Percentiles rank a stretch among this genome's conserved stretches.
These are phyloP conservation scores for Amblyopsis hoosieri DNA, from an alignment of 2,797 vertebrate species.

Conservation along the genomic window DNA sequence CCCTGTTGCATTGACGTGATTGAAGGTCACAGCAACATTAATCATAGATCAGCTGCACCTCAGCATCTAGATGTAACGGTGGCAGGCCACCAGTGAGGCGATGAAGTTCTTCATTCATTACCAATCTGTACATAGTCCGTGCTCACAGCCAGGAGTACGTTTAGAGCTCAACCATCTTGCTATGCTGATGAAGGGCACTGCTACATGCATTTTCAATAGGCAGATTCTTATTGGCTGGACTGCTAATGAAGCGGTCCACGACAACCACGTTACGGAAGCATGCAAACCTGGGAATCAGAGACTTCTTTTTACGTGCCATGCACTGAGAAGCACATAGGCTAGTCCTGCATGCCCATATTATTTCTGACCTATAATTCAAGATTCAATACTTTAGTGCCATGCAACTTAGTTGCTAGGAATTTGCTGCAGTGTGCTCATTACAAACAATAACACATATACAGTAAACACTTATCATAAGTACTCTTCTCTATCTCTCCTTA, in stretches of 20 bases:
- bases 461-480: no score
- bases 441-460: no score
- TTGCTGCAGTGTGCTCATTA: no score
- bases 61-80: slow-evolving; percentile 6
- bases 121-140: slow-evolving; percentile 23
- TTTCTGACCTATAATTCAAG: no score
- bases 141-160: slow-evolving; percentile 25
- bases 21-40: slow-evolving; percentile 30
- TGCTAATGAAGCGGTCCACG: slow-evolving; percentile 37
- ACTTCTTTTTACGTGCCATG: background rate
- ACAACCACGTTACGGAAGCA: no score
- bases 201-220: slow-evolving; percentile 10
- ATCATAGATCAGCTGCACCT: background rate
- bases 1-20: background rate
- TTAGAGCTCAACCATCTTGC: slow-evolving; percentile 30
- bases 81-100: slow-evolving; percentile 5
- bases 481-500: no score
- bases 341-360: no score
- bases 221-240: slow-evolving; percentile 22
- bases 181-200: slow-evolving; percentile 26
- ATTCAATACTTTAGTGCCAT: no score
- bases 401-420: no score
- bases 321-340: no score
- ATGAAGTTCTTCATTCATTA: slow-evolving; percentile 38
- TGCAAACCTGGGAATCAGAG: background rate